Percentiles rank a stretch among this genome's conserved stretches.
phyloP scores from a whole-genome alignment of 2,113 vertebrate genomes.

The Empidonax traillii region DNA sequence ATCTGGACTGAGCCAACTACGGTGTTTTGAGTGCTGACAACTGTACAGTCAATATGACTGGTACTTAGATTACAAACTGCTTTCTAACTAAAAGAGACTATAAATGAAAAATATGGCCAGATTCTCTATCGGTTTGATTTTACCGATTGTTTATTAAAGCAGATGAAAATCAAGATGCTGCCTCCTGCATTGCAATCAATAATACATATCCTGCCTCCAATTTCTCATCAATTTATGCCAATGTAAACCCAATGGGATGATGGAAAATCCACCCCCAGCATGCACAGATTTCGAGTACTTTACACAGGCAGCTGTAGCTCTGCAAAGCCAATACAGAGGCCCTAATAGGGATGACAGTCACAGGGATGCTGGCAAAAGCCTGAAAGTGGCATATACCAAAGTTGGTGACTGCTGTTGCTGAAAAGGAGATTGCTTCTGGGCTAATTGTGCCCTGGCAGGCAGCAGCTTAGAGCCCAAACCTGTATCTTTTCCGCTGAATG shows the following conservation, averaged over 20 bases:
- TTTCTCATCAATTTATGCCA: neutral
- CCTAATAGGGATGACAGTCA: neutral
- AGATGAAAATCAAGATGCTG: neutral
- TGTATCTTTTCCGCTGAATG: neutral
- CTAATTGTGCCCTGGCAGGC: neutral
- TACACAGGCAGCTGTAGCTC: neutral
- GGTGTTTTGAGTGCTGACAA: neutral
- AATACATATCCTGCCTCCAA: neutral
- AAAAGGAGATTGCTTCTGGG: neutral
- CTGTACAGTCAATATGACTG: neutral
- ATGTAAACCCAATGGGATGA: neutral
- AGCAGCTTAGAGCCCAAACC: neutral
- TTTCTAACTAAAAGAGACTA: neutral
- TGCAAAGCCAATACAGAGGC: neutral
- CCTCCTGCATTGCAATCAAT: neutral
- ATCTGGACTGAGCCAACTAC: neutral
- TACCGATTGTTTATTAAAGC: neutral
- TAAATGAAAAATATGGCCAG: neutral
- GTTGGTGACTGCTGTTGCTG: neutral
- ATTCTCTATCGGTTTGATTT: neutral
- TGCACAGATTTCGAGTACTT: neutral
- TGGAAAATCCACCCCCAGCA: neutral
- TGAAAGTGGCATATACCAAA: neutral
- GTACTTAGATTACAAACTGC: neutral
- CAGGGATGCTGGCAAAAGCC: neutral